A percentile compares a stretch with the other conserved stretches of the same genome.
Evolutionary conservation across 2,113 vertebrate species (phyloP).

Genomic region (Calidris pugnax): DNA sequence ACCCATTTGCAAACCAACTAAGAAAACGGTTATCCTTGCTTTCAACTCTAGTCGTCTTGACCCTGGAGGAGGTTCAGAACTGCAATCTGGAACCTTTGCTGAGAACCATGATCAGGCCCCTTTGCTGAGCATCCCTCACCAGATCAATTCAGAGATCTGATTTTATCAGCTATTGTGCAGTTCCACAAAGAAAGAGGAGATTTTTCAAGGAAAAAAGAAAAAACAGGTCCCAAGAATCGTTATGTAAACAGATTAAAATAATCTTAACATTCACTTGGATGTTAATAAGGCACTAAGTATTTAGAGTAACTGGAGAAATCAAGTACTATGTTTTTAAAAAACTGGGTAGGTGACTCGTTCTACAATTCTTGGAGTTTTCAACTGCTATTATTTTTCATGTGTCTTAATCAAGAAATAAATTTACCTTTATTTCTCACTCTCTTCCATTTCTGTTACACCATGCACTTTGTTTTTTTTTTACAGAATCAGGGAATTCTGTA

Average conservation of each 20-base stretch:
- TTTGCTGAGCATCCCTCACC: not conserved
- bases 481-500: not conserved
- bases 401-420: not conserved
- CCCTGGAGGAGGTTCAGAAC: not conserved
- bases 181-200: not conserved
- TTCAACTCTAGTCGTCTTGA: not conserved
- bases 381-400: not conserved
- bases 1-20: not conserved
- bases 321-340: not conserved
- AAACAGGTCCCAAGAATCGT: not conserved
- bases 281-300: not conserved
- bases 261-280: not conserved
- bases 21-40: not conserved
- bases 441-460: not conserved
- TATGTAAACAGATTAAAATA: not conserved
- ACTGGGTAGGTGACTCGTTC: not conserved
- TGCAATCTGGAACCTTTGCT: not conserved
- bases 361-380: not conserved
- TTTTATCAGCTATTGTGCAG: not conserved
- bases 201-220: not conserved
- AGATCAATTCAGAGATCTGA: not conserved
- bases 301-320: not conserved
- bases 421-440: not conserved
- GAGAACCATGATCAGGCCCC: not conserved
- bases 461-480: not conserved